phyloP scores from a whole-genome alignment of 2,888 invertebrate species.

The Pyrocoelia pectoralis region DNA sequence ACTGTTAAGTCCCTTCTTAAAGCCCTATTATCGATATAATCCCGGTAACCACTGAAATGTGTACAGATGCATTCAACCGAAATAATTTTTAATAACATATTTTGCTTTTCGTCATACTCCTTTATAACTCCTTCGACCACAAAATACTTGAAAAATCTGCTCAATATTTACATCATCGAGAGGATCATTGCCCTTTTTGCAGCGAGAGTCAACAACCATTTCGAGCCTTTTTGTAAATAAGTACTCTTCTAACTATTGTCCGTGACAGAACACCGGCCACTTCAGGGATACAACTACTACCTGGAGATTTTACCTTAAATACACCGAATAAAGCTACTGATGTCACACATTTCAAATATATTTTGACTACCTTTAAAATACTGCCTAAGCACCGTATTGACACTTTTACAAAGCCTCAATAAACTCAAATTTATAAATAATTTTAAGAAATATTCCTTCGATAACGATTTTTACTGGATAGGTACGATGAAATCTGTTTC shows the following conservation, averaged over 20 bases:
- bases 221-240: constrained; percentile 42
- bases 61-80: constrained; percentile 5
- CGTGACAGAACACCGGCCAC: constrained; percentile 46
- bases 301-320: constrained; percentile 40
- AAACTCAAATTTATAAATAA: too few species aligned
- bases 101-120: constrained; percentile 3
- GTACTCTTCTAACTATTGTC: constrained; percentile 37
- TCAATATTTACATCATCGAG: constrained; percentile 39
- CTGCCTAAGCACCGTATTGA: constrained; percentile 22
- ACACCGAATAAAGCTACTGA: constrained; percentile 33
- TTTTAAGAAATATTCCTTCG: too few species aligned
- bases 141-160: constrained; percentile 21
- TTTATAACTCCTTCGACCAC: neutral
- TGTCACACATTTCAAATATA: constrained; percentile 33
- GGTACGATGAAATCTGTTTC: constrained; percentile 22
- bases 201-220: constrained; percentile 45
- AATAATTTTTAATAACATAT: neutral
- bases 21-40: constrained; percentile 26
- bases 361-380: constrained; percentile 32
- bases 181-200: constrained; percentile 40
- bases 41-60: constrained; percentile 12
- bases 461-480: neutral
- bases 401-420: neutral
- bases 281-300: constrained; percentile 38
- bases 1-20: constrained; percentile 41